Conservation (phyloP, 2,888 invertebrate species). For the Subacronicta megacephala region DNA sequence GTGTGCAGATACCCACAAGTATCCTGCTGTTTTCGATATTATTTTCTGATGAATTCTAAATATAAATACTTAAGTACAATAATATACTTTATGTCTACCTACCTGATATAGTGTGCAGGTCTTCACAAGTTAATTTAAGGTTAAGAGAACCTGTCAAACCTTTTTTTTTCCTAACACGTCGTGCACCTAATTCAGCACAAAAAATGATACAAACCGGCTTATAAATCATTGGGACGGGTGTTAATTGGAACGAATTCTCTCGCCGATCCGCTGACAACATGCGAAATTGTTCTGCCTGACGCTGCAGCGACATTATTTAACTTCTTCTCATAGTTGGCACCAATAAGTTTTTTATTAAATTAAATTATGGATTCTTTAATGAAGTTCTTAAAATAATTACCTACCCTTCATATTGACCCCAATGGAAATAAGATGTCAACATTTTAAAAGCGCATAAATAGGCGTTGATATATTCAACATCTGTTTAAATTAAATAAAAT, state of each 20-base stretch:
- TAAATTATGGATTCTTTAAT: not conserved
- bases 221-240: conserved; percentile 84
- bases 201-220: conserved; percentile 76
- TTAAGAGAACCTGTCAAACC: conserved; percentile 56
- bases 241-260: conserved; percentile 86
- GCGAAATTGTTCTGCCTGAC: conserved; percentile 36
- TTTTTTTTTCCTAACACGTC: conserved; percentile 77
- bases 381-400: not conserved
- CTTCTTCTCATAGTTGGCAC: conserved; percentile 6
- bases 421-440: conserved; percentile 44
- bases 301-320: conserved; percentile 36
- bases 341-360: not conserved
- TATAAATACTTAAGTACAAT: conserved; percentile 10
- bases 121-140: conserved; percentile 50
- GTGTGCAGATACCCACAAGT: conserved; percentile 21
- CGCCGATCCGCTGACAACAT: conserved; percentile 67
- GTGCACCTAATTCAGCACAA: conserved; percentile 75
- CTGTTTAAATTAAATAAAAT: conserved; percentile 54
- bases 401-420: not conserved
- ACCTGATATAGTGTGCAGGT: conserved; percentile 13
- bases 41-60: conserved; percentile 26
- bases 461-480: conserved; percentile 36
- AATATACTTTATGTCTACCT: conserved; percentile 8
- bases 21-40: conserved; percentile 39
- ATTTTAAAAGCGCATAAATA: conserved; percentile 38